These are phyloP conservation scores for Sebastes flavidus DNA, from an alignment of 2,797 vertebrate species.

Conservation along the genomic window DNA sequence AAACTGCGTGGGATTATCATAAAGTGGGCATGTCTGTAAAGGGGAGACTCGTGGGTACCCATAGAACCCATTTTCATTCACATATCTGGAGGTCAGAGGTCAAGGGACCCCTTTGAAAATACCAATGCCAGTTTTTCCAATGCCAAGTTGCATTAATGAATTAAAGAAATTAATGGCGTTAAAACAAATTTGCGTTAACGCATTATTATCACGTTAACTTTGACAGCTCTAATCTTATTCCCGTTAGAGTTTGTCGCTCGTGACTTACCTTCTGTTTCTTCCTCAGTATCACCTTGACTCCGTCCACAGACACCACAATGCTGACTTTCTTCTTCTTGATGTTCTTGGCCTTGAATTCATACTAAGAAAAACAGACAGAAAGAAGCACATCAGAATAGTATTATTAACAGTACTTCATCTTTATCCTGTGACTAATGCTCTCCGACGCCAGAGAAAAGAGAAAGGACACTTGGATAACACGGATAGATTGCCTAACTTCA, in stretches of 20 bases:
- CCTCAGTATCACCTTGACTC: constrained; percentile 86
- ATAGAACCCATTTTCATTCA: too few relatives aligned
- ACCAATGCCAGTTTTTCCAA: too few relatives aligned
- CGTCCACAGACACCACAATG: constrained; percentile 89
- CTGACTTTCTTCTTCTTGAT: constrained; percentile 93
- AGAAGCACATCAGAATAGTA: background rate
- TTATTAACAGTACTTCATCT: background rate
- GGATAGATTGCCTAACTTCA: background rate
- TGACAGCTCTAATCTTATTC: background rate
- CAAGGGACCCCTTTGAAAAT: too few relatives aligned
- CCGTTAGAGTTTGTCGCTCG: background rate
- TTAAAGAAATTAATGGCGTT: too few relatives aligned
- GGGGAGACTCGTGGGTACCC: too few relatives aligned
- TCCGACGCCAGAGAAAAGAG: background rate
- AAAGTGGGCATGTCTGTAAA: too few relatives aligned
- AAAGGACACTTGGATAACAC: background rate
- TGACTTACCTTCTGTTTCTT: constrained; percentile 88
- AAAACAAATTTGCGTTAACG: too few relatives aligned
- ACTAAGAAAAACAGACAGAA: constrained; percentile 73
- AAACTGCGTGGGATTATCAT: rapidly evolving
- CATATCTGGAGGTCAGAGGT: too few relatives aligned
- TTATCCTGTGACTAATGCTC: background rate
- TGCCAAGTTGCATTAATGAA: too few relatives aligned
- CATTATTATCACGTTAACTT: background rate
- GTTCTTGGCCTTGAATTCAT: constrained; percentile 93